A percentile compares a stretch with the other conserved stretches of the same genome.
phyloP scores from a whole-genome alignment of 2,888 invertebrate species.

The Tipula helvola region DNA sequence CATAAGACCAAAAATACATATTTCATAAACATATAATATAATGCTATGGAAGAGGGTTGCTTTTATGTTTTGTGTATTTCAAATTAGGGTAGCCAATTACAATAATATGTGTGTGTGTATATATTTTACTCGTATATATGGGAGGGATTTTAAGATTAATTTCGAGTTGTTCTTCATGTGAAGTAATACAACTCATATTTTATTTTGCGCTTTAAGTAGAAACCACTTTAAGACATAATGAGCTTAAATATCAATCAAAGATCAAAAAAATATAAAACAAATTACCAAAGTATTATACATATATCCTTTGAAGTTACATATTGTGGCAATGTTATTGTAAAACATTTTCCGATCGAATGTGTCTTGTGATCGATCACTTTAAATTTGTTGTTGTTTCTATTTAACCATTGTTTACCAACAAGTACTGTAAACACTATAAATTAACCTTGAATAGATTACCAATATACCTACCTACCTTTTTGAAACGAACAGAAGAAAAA shows the following conservation, averaged over 20 bases:
- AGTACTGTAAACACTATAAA: not conserved
- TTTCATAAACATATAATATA: not conserved
- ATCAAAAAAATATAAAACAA: not conserved
- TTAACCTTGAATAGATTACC: not conserved
- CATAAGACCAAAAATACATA: not conserved
- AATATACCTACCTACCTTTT: not conserved
- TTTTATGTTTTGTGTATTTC: not conserved
- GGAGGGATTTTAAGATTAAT: not conserved
- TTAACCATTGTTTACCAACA: not conserved
- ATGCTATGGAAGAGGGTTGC: not conserved
- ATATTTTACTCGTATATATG: not conserved
- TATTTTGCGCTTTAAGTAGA: not conserved
- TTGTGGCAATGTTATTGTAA: not conserved
- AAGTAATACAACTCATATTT: not conserved
- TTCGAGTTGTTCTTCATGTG: not conserved
- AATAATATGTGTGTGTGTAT: not conserved
- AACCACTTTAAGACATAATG: not conserved
- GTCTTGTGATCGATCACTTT: not conserved
- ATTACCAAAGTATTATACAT: not conserved
- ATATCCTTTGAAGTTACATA: not conserved
- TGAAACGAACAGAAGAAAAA: not conserved
- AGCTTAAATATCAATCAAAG: not conserved
- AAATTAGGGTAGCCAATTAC: not conserved
- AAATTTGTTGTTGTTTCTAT: not conserved
- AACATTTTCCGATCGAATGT: not conserved